Evolutionary conservation across 2,888 invertebrate genomes (phyloP).

Genomic region (Conops quadrifasciatus): DNA sequence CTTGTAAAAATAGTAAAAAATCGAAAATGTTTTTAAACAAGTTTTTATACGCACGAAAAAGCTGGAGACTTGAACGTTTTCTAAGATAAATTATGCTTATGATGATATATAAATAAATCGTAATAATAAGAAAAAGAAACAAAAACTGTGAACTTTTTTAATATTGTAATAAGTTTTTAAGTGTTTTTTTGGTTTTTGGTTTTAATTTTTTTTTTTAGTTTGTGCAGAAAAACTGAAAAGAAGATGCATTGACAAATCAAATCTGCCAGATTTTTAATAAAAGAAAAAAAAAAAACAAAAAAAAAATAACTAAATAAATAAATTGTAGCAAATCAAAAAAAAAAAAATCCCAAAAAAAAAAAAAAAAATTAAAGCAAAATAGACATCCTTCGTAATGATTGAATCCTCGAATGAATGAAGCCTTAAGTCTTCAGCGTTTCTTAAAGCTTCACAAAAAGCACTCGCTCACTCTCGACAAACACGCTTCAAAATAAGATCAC

Average conservation of each 20-base stretch:
- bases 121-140: conserved; percentile 39
- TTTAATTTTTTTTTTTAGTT: background rate
- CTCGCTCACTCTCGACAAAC: too few relatives aligned
- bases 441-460: too few relatives aligned
- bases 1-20: conserved; percentile 42
- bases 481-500: too few relatives aligned
- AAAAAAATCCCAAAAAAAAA: background rate
- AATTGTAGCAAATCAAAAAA: background rate
- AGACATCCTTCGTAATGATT: background rate
- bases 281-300: background rate
- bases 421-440: background rate
- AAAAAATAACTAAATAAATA: background rate
- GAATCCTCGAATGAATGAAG: background rate
- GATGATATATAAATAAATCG: background rate
- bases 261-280: conserved; percentile 19
- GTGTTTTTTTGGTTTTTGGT: background rate
- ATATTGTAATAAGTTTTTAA: conserved; percentile 25
- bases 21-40: conserved; percentile 38
- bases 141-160: conserved; percentile 9
- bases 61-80: too few relatives aligned
- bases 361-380: background rate
- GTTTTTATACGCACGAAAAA: conserved; percentile 36
- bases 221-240: background rate
- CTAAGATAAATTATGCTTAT: background rate
- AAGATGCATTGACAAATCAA: conserved; percentile 54